Percentiles rank a stretch among this genome's conserved stretches.
Evolutionary conservation across 2,888 invertebrate species (phyloP).

Genomic region (Parnassius smintheus): DNA sequence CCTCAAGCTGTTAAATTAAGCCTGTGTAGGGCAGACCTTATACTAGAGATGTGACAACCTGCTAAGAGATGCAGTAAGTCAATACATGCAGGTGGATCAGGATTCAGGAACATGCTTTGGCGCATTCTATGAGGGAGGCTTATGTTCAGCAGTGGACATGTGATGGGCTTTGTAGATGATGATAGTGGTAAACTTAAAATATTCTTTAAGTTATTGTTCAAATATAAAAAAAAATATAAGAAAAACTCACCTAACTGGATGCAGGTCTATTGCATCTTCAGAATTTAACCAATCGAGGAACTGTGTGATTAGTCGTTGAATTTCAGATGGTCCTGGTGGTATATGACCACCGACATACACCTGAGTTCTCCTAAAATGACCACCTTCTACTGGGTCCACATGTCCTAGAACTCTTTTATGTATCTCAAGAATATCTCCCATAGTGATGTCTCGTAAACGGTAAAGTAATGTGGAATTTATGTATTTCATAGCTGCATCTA

Average conservation of each 20-base stretch:
- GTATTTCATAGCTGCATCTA: slow-evolving; percentile 97
- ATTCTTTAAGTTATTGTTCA: slow-evolving; percentile 27
- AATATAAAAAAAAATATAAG: too few species aligned
- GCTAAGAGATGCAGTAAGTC: too few species aligned
- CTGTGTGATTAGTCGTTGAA: slow-evolving; percentile 90
- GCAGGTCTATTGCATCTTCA: slow-evolving; percentile 90
- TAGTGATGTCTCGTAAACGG: slow-evolving; percentile 87
- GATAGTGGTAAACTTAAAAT: too few species aligned
- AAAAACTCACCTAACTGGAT: slow-evolving; percentile 87
- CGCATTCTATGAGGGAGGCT: too few species aligned
- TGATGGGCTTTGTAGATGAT: too few species aligned
- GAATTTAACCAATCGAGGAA: slow-evolving; percentile 97
- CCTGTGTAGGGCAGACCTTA: too few species aligned
- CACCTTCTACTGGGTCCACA: slow-evolving; percentile 96
- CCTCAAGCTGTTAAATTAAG: too few species aligned
- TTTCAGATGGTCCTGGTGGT: slow-evolving; percentile 92
- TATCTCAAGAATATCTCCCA: slow-evolving; percentile 94
- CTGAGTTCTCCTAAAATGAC: slow-evolving; percentile 92
- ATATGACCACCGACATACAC: slow-evolving; percentile 98
- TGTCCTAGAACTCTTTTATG: slow-evolving; percentile 96
- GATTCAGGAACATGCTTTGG: too few species aligned
- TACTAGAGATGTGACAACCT: too few species aligned
- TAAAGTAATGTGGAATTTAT: slow-evolving; percentile 91
- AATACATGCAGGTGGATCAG: too few species aligned
- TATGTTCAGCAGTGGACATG: too few species aligned